These are phyloP conservation scores for Drosophila carrolli DNA, from an alignment of 1,140 invertebrate genomes.

Conservation along the genomic window DNA sequence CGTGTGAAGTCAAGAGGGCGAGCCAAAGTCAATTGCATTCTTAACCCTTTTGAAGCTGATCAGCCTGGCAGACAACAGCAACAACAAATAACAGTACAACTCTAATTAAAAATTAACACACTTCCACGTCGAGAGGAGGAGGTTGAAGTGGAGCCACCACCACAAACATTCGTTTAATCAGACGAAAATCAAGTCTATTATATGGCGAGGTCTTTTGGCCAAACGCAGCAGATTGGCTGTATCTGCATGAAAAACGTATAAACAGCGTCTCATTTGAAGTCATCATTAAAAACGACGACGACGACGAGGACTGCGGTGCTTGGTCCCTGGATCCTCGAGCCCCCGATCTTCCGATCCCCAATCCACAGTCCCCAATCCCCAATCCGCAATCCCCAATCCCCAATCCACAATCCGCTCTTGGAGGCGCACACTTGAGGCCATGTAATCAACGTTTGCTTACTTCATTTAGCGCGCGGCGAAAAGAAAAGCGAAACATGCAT, in stretches of 20 bases:
- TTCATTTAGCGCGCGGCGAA: conserved; percentile 81
- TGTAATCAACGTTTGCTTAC: conserved; percentile 83
- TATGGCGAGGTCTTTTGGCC: conserved; percentile 56
- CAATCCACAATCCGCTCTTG: conserved; percentile 32
- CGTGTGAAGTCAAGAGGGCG: conserved; percentile 74
- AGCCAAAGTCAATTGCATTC: conserved; percentile 82
- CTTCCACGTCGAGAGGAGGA: conserved; percentile 5
- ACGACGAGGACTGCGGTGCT: conserved; percentile 55
- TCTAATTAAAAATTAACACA: conserved; percentile 83
- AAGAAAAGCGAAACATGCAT: conserved; percentile 83
- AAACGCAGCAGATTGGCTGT: conserved; percentile 64
- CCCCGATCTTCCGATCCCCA: neutral
- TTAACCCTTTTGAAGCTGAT: conserved; percentile 75
- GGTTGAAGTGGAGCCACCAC: conserved; percentile 6
- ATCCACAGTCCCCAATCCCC: conserved; percentile 5
- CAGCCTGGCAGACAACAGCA: conserved; percentile 52
- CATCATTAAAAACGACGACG: conserved; percentile 79
- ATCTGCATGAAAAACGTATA: conserved; percentile 59
- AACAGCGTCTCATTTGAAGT: conserved; percentile 78
- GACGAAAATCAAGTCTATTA: conserved; percentile 80
- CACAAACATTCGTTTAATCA: conserved; percentile 76
- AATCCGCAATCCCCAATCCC: conserved; percentile 1
- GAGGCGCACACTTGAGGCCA: conserved; percentile 79
- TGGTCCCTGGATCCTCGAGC: conserved; percentile 1
- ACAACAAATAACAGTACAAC: conserved; percentile 82